phyloP scores from a whole-genome alignment of 2,888 invertebrate species.

The Drosophila lacicola region DNA sequence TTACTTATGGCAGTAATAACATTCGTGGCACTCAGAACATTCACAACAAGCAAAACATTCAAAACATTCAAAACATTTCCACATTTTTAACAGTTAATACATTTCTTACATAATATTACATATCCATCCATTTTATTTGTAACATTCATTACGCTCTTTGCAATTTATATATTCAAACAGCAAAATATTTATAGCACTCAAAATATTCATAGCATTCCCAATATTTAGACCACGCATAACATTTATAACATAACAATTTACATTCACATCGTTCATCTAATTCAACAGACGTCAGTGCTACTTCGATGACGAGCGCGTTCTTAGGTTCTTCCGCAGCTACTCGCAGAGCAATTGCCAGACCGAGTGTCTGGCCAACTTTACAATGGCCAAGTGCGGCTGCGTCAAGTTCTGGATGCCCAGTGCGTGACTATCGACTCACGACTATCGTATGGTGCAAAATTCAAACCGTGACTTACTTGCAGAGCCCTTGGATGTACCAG shows the following conservation, averaged over 20 bases:
- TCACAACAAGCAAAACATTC: no score
- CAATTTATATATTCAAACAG: no score
- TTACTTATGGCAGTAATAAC: neutral
- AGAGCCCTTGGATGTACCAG: conserved; percentile 82
- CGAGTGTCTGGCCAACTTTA: conserved; percentile 90
- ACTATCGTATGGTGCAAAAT: no score
- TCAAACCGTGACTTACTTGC: neutral
- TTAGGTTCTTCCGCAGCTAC: conserved; percentile 89
- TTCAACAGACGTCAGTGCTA: conserved; percentile 87
- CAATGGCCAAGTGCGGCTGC: conserved; percentile 88
- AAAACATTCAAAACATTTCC: no score
- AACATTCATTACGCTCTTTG: no score
- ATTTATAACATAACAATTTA: neutral
- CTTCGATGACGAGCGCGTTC: conserved; percentile 88
- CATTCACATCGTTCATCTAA: neutral
- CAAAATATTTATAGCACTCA: neutral
- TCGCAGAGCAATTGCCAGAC: conserved; percentile 91
- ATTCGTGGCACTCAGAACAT: no score
- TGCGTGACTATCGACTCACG: conserved; percentile 41
- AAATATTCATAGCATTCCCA: neutral
- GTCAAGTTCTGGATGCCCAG: conserved; percentile 90
- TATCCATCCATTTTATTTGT: no score
- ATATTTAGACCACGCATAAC: neutral
- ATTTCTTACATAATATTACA: no score
- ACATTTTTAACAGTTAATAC: no score